phyloP scores from a whole-genome alignment of 2,797 vertebrate genomes.

The Falco cherrug region DNA sequence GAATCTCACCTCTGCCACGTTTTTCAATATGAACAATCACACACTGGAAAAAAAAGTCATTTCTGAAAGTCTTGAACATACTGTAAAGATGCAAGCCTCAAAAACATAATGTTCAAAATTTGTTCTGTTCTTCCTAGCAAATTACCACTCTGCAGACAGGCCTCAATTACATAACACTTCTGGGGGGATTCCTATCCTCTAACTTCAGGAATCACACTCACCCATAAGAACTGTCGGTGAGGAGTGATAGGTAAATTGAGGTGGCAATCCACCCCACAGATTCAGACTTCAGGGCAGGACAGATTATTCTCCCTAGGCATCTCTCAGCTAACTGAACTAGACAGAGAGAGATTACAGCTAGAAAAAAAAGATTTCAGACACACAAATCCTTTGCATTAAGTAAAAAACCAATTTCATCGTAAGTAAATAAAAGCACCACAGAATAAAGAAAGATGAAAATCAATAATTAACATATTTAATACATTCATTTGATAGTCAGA shows the following conservation, averaged over 20 bases:
- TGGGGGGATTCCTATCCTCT: background rate
- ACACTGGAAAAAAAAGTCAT: background rate
- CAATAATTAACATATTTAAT: background rate
- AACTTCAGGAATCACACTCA: background rate
- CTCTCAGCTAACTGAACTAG: background rate
- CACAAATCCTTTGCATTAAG: background rate
- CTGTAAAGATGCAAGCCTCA: background rate
- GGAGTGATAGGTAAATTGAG: background rate
- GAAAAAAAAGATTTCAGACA: background rate
- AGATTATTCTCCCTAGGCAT: background rate
- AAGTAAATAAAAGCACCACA: background rate
- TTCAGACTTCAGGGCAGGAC: background rate
- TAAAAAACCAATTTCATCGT: background rate
- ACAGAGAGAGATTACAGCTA: background rate
- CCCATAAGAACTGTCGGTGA: background rate
- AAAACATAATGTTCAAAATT: background rate
- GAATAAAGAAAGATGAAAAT: background rate
- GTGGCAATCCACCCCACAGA: background rate
- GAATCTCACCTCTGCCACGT: background rate
- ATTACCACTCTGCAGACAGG: background rate
- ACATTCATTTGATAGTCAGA: background rate
- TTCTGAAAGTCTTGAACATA: background rate
- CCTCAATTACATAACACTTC: background rate
- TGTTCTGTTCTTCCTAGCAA: background rate
- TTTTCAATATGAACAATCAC: background rate